Evolutionary conservation across 2,888 invertebrate species (phyloP), one percentile per base, ranked within the genome.

Genomic region (Esperia sulphurella): DNA sequence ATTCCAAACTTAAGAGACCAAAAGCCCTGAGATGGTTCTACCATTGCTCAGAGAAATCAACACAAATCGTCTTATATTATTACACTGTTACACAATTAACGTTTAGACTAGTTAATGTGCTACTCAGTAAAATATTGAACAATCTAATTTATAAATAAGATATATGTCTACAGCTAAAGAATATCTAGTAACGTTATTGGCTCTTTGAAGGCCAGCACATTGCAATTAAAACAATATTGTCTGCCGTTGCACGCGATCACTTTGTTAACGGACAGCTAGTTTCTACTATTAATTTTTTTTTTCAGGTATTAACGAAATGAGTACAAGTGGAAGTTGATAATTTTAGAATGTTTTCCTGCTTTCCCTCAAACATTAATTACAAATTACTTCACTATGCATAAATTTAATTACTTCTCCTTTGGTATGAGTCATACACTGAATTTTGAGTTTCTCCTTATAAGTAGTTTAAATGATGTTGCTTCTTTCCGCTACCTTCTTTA

Each of bases 171-270:
- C 30, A 41, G 9, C 41, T 41, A 41, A 30, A 29, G 30, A 8
- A 12, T 8, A 41, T 30, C 12, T 29, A 13, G 30, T 3, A 12
- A 38, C 38, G 21, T n/a, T 21, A 41, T 29, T 50, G 31, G 42
- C 48, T 48, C 46, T 46, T 47, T 46, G 43, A 49, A 52, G 51
- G 50, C 49, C 54, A 46, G 45, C 50, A 42, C 47, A 46, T 41
- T 39, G 46, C 47, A 49, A 52, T 54, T 54, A 54, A 44, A 13
- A 39, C 28, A 13, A 42, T 41, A 41, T 46, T 48, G 42, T 41
- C 39, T 33, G 31, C 39, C 21, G 37, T 37, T 41, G 37, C 50
- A 50, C 50, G 46, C 50, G 12, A 44, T 21, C 29, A 8, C 30
- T 14, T 43, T 39, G 39, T 44, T 31, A 43, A 48, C 37, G 40